Base-by-base conservation (phyloP, 1,140 invertebrate genomes). In the Macrobrachium rosenbergii region DNA sequence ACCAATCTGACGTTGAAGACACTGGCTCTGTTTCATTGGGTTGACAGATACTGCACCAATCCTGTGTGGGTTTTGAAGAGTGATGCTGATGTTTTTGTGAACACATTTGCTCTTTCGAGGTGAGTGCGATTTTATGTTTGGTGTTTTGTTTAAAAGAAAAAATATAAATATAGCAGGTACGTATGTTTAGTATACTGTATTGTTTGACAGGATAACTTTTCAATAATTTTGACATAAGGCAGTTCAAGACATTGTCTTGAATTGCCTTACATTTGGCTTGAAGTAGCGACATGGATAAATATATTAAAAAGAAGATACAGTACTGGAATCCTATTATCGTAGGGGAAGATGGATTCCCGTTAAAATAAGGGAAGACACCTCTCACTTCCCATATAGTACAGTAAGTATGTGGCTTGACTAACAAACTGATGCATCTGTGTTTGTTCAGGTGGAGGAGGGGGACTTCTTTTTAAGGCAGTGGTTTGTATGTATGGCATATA, bases 21-120 rank as follows among this genome's bases (percentile, higher is more conserved):
- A 2, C 19, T 86, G 19, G 16, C 37, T n/a, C 43, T n/a, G 12
- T 59, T 86, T 10, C 83, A 80, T 43, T 79, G 64, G 77, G 63
- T 86, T 12, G 58, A 80, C 14, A 67, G n/a, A 59, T 83, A 60
- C 83, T 80, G 77, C 58, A 3, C 83, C 14, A 80, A 59, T 43
- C 77, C 76, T 10, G 52, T 37, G 37, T 86, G 77, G 83, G 83
- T 80, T 11, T 77, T 86, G 12, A 86, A 86, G 45, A 86, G 77
- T 45, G 83, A 86, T 59, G 23, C 62, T 11, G 76, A 86, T 72
- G 76, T 85, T 64, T 14, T 83, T 12, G 60, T 83, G 14, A 83
- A 83, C 60, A 77, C 23, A 16, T 83, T 83, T 58, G 59, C 16
- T n/a, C 73, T 83, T 10, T 63, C 10, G n/a, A 76, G 73, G 82